Base-by-base conservation (phyloP, 1,140 invertebrate genomes). In the Lepidurus apus region DNA sequence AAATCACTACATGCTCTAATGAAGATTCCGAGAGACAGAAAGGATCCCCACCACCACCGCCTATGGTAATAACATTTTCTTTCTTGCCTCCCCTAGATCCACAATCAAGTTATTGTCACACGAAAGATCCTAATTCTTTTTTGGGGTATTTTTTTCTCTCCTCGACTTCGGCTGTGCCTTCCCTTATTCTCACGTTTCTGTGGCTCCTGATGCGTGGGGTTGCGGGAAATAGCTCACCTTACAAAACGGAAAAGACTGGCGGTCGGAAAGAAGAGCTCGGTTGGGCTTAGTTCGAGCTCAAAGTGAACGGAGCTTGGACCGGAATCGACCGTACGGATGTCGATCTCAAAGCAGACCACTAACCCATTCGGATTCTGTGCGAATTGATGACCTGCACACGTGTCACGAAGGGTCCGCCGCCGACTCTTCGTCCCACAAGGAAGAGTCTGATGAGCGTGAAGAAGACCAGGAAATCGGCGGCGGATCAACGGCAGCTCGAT, bases 271-370 rank as follows among this genome's bases (percentile, higher is more conserved):
- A 44, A 10, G 73, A 43, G 78, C 78, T 8, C 74, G 78, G 2
- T 75, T 79, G 43, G 78, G 78, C 43, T 80, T 82, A 53, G 81
- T 81, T 76, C 77, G 82, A 78, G 81, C 82, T 17, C 81, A 81
- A 79, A 82, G 81, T 77, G 82, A 82, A 73, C 78, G 81, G 7
- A 80, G 81, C 10, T 74, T 82, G 26, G 82, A 81, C 75, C 80
- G 82, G 42, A 81, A 79, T 17, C 77, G 80, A 11, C 65, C 80
- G 4, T 79, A 79, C 21, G 65, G 76, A 78, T 65, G 42, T 21
- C 79, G 11, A 75, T 24, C 45, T 77, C 76, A 13, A 42, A 74
- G 13, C 24, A 77, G 74, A 65, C 79, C 42, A 73, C 44, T 45
- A 21, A 73, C 77, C 43, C 73, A 74, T 45, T 65, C 53, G 8